These are phyloP conservation scores for Ceratitis capitata DNA, from an alignment of 1,140 invertebrate genomes.

Conservation along the genomic window DNA sequence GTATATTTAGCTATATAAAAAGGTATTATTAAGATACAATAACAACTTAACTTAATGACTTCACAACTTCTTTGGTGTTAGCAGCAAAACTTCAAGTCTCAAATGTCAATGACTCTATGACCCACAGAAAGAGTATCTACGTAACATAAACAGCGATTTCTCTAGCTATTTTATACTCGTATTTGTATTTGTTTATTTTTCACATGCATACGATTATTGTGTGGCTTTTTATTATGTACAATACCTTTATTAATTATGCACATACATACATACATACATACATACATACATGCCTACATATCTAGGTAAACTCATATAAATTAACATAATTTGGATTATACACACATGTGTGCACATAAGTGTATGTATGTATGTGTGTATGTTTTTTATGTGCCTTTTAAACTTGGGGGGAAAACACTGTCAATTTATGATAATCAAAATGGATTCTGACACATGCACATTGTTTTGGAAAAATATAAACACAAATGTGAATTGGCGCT, in stretches of 20 bases:
- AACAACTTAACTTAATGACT: neutral
- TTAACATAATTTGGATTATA: neutral
- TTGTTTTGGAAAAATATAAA: neutral
- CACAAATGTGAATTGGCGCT: neutral
- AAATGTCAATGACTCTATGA: conserved; percentile 1
- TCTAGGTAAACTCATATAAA: neutral
- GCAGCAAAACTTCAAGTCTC: neutral
- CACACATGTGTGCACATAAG: too few species aligned
- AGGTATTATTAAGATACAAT: neutral
- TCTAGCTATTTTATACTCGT: too few species aligned
- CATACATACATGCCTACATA: neutral
- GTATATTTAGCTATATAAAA: too few species aligned
- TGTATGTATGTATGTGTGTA: too few species aligned
- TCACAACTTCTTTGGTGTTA: neutral
- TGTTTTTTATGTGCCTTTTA: too few species aligned
- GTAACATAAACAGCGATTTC: neutral
- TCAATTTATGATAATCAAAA: neutral
- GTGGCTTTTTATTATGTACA: too few species aligned
- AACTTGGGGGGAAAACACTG: neutral
- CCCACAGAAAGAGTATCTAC: neutral
- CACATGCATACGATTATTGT: too few species aligned
- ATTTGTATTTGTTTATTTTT: too few species aligned
- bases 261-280: neutral
- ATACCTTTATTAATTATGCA: too few species aligned
- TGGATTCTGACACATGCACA: neutral